A percentile compares a stretch with the other conserved stretches of the same genome.
Conservation (phyloP, 2,797 vertebrate species). For the Calcarius lapponicus region DNA sequence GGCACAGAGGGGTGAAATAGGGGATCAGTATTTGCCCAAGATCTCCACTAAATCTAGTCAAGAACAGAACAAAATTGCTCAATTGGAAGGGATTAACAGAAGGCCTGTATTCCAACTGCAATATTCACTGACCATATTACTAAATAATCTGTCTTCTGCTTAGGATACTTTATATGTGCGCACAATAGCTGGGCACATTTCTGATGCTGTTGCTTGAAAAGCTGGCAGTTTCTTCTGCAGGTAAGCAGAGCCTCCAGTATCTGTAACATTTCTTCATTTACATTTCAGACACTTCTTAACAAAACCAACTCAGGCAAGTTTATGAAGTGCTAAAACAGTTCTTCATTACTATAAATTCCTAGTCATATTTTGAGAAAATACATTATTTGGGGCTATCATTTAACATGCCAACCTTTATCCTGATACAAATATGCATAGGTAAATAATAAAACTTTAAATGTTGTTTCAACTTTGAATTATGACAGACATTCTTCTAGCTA, state of each 20-base stretch:
- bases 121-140: background rate
- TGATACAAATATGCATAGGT: constrained; percentile 7
- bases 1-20: background rate
- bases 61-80: background rate
- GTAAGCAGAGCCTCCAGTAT: constrained; percentile 53
- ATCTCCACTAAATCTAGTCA: background rate
- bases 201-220: background rate
- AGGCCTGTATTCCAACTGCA: background rate
- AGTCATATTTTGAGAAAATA: background rate
- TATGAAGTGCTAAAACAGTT: background rate
- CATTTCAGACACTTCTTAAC: constrained; percentile 25
- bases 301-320: background rate
- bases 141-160: background rate
- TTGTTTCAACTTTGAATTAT: background rate
- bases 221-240: background rate
- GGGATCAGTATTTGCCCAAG: background rate
- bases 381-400: constrained; percentile 11
- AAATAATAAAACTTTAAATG: constrained; percentile 28
- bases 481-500: background rate
- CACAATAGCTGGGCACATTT: background rate
- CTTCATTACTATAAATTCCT: background rate
- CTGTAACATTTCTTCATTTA: constrained; percentile 41
- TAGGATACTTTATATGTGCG: background rate
- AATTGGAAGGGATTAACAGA: background rate
- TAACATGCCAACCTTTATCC: constrained; percentile 2